phyloP scores from a whole-genome alignment of 2,113 vertebrate genomes.

The Raja brachyura region DNA sequence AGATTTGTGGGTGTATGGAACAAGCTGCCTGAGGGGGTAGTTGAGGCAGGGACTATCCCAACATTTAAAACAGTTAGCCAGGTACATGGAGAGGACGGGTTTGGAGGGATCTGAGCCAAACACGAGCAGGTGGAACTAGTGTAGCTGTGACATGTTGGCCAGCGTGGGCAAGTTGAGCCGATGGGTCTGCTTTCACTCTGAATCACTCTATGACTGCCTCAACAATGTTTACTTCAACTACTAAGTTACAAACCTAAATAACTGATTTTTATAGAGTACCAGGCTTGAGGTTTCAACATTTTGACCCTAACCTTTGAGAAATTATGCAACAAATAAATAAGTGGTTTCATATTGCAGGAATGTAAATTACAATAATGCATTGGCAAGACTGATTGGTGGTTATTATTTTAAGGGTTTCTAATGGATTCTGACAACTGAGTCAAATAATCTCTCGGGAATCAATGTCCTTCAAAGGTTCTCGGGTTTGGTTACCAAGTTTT shows the following conservation, averaged over 20 bases:
- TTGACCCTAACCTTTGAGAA: background rate
- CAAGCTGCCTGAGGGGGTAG: no score
- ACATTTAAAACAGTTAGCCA: no score
- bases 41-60: no score
- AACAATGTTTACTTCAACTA: no score
- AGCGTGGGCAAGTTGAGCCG: no score
- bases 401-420: background rate
- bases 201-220: no score
- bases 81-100: no score
- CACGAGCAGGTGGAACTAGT: no score
- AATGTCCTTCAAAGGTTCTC: background rate
- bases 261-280: background rate
- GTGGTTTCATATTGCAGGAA: background rate
- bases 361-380: background rate
- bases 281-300: background rate
- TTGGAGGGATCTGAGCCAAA: no score
- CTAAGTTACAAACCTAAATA: background rate
- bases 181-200: no score
- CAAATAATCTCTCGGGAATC: background rate
- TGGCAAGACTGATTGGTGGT: background rate
- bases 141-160: no score
- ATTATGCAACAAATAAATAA: background rate
- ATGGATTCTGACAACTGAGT: background rate
- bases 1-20: no score
- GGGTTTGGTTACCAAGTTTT: background rate